A percentile compares a stretch with the other conserved stretches of the same genome.
phyloP scores from a whole-genome alignment of 1,140 invertebrate species.

The Rhyzopertha dominica region DNA sequence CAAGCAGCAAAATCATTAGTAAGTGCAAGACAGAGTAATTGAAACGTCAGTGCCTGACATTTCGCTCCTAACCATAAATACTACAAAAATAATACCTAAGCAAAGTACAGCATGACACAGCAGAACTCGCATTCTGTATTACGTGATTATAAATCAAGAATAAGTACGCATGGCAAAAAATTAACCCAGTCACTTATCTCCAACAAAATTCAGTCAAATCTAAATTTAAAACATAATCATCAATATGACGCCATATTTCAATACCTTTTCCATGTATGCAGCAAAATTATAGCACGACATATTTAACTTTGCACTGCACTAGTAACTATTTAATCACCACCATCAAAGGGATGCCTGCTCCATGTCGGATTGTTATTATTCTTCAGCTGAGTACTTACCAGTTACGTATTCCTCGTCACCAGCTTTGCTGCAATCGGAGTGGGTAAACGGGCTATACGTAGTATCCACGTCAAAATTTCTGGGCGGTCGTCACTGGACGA shows the following conservation, averaged over 20 bases:
- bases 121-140: too few relatives aligned
- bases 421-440: conserved; percentile 87
- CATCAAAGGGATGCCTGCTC: conserved; percentile 46
- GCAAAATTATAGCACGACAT: conserved; percentile 38
- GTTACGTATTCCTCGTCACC: conserved; percentile 93
- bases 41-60: too few relatives aligned
- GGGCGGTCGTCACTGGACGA: conserved; percentile 81
- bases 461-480: conserved; percentile 90
- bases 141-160: too few relatives aligned
- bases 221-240: conserved; percentile 47
- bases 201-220: conserved; percentile 36
- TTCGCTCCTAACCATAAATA: too few relatives aligned
- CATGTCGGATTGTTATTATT: conserved; percentile 65
- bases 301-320: conserved; percentile 29
- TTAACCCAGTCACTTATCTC: too few relatives aligned
- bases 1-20: too few relatives aligned
- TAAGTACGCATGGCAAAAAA: too few relatives aligned
- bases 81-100: too few relatives aligned
- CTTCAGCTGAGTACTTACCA: conserved; percentile 72
- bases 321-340: conserved; percentile 28
- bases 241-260: conserved; percentile 57
- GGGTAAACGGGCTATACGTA: conserved; percentile 87
- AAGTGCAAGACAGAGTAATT: too few relatives aligned
- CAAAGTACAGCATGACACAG: too few relatives aligned
- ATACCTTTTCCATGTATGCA: conserved; percentile 42